Evolutionary conservation across 1,140 invertebrate genomes (phyloP), one percentile per base, ranked within the genome.

Genomic region (Dreissena rostriformis): DNA sequence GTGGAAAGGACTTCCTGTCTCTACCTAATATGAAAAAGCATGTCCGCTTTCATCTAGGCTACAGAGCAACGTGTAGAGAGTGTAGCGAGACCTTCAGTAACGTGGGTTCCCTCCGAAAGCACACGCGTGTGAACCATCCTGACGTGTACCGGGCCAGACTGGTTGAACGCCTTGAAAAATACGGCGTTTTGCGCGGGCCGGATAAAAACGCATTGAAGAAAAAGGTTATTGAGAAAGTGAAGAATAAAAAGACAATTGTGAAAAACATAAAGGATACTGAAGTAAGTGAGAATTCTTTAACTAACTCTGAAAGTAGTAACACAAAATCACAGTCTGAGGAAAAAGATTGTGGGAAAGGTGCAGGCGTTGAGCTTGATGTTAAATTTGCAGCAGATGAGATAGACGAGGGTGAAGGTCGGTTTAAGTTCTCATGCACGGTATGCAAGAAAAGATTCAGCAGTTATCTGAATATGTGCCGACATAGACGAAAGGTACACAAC

Each of bases 1-100:
- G 82, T 77, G 82, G 82, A 22, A 83, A 83, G 66, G 73, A 71
- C 52, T 83, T 83, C 67, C 82, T 63, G 66, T 83, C 82, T 22
- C 57, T 83, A 39, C 74, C 82, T 39, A 83, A 83, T 39, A 83
- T 83, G 82, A 83, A 83, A 71, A 83, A 83, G 61, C 82, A 83
- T 83, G 82, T 83, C 39, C 82, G 82, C 63, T 83, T 83, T 26
- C 82, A 83, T 77, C 73, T 83, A 61, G 82, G 82, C 75, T 83
- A 83, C 55, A 63, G 82, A 53, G 74, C 74, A 24, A 83, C 66
- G 17, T 83, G 82, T 71, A 57, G 66, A 28, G 55, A 76, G 39
- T 83, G 82, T 57, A 55, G 52, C 15, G 82, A 83, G 17, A 73
- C 55, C 53, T 77, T 76, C 57, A 61, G 63, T 22, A 83, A 83